Evolutionary conservation across 1,140 invertebrate species (phyloP).

Genomic region (Hyposmocoma kahamanoa): DNA sequence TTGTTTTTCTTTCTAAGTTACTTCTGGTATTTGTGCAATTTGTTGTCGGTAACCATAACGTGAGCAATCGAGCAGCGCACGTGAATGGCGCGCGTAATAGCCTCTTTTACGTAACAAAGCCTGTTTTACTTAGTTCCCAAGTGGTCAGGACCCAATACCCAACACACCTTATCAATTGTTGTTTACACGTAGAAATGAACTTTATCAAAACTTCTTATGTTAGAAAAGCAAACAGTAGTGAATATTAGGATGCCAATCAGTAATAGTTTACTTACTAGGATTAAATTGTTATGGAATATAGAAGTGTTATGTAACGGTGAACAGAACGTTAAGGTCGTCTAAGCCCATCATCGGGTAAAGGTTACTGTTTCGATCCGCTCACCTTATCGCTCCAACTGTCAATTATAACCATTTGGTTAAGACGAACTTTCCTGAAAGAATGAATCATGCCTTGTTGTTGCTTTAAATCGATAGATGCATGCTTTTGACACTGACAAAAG

Average conservation of each 20-base stretch:
- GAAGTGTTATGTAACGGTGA: background rate
- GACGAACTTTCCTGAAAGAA: background rate
- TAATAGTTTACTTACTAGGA: no score
- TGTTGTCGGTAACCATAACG: background rate
- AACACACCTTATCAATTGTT: no score
- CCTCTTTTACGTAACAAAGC: constrained; percentile 9
- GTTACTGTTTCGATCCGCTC: background rate
- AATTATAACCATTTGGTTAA: background rate
- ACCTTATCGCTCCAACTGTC: background rate
- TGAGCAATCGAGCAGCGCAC: background rate
- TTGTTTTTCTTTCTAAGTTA: background rate
- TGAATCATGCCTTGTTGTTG: no score
- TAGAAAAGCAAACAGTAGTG: no score
- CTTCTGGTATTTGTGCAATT: background rate
- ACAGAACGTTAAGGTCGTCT: background rate
- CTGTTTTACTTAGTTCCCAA: background rate
- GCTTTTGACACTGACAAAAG: no score
- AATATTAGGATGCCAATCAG: no score
- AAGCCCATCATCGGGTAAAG: background rate
- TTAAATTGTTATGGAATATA: no score
- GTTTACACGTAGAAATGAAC: no score
- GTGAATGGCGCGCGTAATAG: constrained; percentile 7
- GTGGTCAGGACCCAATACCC: no score
- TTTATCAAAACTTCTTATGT: no score
- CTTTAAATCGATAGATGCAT: no score